Conservation (phyloP, 2,888 invertebrate species). For the Polyommatus iphigenia region DNA sequence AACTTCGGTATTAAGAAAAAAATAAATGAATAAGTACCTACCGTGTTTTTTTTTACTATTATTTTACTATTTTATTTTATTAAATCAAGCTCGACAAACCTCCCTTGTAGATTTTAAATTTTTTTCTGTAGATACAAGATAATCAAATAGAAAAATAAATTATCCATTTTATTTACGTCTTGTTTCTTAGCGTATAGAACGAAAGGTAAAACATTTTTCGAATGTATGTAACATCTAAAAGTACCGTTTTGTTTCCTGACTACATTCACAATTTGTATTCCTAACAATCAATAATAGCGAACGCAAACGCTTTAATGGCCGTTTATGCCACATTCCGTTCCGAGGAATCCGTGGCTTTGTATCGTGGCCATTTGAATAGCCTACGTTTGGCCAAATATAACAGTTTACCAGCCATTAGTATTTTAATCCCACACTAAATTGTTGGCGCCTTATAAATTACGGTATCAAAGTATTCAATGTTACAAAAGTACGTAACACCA, state of each 20-base stretch:
- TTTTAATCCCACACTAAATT: neutral
- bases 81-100: too few relatives aligned
- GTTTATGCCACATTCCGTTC: conserved; percentile 54
- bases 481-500: too few relatives aligned
- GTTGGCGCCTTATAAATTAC: neutral
- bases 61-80: too few relatives aligned
- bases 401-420: conserved; percentile 51
- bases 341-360: conserved; percentile 36
- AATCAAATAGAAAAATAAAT: too few relatives aligned
- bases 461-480: neutral
- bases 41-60: too few relatives aligned
- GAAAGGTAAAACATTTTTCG: neutral
- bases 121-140: too few relatives aligned
- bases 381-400: conserved; percentile 79
- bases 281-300: conserved; percentile 2
- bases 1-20: too few relatives aligned
- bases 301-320: conserved; percentile 27
- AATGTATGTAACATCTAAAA: neutral
- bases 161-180: too few relatives aligned
- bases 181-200: too few relatives aligned
- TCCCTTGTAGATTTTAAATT: too few relatives aligned
- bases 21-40: too few relatives aligned
- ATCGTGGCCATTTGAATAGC: conserved; percentile 51
- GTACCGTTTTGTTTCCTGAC: neutral
- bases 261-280: neutral